Evolutionary conservation across 2,888 invertebrate genomes (phyloP), one percentile per base, ranked within the genome.

Genomic region (Platycheirus albimanus): DNA sequence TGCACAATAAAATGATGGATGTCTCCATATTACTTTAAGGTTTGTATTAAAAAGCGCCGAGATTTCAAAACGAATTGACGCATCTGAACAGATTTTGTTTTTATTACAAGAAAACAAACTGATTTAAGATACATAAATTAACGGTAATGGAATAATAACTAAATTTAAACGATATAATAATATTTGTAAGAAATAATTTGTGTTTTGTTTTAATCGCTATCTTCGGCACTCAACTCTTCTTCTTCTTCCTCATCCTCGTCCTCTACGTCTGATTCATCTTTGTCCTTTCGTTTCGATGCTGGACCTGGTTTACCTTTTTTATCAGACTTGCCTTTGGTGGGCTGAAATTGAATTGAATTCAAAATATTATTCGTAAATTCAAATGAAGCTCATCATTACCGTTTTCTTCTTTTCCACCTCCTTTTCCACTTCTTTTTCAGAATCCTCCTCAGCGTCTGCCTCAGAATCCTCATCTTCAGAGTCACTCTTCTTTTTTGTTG

Each of bases 141-240:
- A 78, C 10, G 43, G 24, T 58, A 74, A 69, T 74, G 74, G 54
- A 79, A 67, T 58, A 67, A 33, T 17, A 51, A 72, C 66, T 52
- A 72, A 61, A 67, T 17, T 47, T 52, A 70, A 69, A 54, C 24
- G 24, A 24, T 56, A 15, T 10, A 41, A 58, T 24, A 28, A 58
- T 24, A 38, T 11, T 41, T 10, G 2, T 56, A 1, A 6, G 30
- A 4, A 33, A 8, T 33, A 33, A 13, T n/a, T 0, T 38, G n/a
- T 24, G 8, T 13, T 41, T 43, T 19, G 24, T 88, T 91, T 75
- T 86, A 87, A 74, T 90, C 88, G 79, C 88, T 88, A 43, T 87
- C 87, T 63, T 77, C 86, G 66, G 85, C 86, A 1, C 90, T 91
- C 0, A 91, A 91, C 0, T 88, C 91, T 1, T 91, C 91, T 0